Conservation (phyloP, 2,113 vertebrate species). For the Bos javanicus region DNA sequence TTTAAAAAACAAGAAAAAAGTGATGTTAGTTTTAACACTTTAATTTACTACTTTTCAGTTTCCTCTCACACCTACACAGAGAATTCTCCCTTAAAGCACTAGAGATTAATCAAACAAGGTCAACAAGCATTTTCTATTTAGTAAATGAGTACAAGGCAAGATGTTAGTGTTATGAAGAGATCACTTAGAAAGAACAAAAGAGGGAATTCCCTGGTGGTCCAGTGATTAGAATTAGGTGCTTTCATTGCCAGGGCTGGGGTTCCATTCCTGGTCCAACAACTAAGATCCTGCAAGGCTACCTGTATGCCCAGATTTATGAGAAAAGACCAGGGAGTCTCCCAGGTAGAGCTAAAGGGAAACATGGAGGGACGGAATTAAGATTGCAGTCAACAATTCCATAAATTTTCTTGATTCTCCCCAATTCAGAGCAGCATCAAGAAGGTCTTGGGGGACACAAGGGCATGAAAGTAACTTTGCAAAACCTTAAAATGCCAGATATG, state of each 20-base stretch:
- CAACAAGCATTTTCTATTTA: not conserved
- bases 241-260: not conserved
- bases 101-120: slow-evolving; percentile 30
- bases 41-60: not conserved
- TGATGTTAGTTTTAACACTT: not conserved
- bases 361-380: not conserved
- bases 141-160: not conserved
- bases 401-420: not conserved
- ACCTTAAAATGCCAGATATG: not conserved
- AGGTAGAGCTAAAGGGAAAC: not conserved
- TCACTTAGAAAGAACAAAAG: not conserved
- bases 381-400: not conserved
- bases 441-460: not conserved
- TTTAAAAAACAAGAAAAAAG: not conserved
- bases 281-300: not conserved
- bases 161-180: not conserved
- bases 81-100: not conserved
- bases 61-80: not conserved
- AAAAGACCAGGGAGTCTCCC: not conserved
- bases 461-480: not conserved
- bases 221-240: not conserved
- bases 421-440: not conserved
- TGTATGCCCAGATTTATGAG: not conserved
- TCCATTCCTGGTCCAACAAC: not conserved
- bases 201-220: not conserved